These are phyloP conservation scores for Chrysolina americana DNA, from an alignment of 2,888 invertebrate genomes.

Conservation along the genomic window DNA sequence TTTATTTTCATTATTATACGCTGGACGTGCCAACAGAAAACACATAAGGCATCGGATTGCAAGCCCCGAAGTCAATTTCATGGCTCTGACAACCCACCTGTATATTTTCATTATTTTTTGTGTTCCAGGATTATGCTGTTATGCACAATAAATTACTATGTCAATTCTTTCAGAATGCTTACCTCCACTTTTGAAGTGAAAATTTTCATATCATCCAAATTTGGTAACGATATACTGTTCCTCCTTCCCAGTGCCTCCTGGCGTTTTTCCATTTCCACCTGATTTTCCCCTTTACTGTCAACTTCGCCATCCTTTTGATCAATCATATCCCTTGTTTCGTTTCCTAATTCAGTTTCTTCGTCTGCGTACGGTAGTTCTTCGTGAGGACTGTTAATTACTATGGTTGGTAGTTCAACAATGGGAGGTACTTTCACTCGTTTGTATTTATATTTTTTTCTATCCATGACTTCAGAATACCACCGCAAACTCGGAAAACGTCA, in stretches of 20 bases:
- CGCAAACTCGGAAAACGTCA: neutral
- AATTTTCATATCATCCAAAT: conserved; percentile 78
- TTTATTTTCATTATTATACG: no score
- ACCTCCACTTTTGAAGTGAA: conserved; percentile 50
- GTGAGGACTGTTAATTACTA: conserved; percentile 56
- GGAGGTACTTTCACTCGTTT: conserved; percentile 30
- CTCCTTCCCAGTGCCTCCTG: conserved; percentile 70
- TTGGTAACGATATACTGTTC: conserved; percentile 84
- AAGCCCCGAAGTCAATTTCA: no score
- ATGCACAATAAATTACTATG: neutral
- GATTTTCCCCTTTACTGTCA: conserved; percentile 32
- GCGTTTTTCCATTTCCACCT: conserved; percentile 28
- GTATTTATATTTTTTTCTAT: conserved; percentile 46
- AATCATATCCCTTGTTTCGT: conserved; percentile 8
- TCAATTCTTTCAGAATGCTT: neutral
- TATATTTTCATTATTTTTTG: no score
- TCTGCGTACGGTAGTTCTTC: conserved; percentile 46
- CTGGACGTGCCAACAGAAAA: no score
- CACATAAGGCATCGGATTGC: no score
- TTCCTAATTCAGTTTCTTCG: conserved; percentile 38
- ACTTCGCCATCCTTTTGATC: conserved; percentile 6
- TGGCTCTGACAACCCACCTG: no score
- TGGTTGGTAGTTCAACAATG: conserved; percentile 55
- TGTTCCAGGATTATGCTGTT: no score
- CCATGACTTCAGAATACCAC: conserved; percentile 30